Evolutionary conservation across 2,113 vertebrate species (phyloP).

Genomic region (Campylomormyrus tamandua): DNA sequence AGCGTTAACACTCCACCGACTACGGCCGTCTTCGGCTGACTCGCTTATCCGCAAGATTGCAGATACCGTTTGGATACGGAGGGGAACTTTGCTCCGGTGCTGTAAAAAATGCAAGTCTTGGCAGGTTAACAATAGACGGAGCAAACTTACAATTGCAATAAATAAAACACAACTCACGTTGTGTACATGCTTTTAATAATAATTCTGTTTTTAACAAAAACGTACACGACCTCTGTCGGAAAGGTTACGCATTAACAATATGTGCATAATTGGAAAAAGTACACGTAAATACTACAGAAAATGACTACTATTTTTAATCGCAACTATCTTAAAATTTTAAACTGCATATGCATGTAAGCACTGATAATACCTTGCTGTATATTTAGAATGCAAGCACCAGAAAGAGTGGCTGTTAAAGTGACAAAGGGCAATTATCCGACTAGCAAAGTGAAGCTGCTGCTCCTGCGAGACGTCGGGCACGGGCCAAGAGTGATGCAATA

Average conservation of each 20-base stretch:
- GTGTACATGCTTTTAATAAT: not conserved
- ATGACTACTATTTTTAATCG: not conserved
- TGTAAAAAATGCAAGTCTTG: conserved; percentile 77
- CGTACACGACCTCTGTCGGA: not conserved
- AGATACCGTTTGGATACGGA: conserved; percentile 65
- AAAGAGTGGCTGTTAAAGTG: conserved; percentile 49
- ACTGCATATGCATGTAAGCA: not conserved
- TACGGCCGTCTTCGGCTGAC: conserved; percentile 46
- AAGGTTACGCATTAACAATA: not conserved
- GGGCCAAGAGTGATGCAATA: not conserved
- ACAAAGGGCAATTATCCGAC: conserved; percentile 47
- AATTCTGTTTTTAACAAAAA: not conserved
- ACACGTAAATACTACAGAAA: not conserved
- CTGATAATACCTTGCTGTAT: conserved; percentile 49
- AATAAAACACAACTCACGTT: conserved; percentile 28
- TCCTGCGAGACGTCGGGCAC: conserved; percentile 32
- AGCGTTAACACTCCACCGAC: not conserved
- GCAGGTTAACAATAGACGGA: conserved; percentile 61
- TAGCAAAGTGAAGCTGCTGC: conserved; percentile 38
- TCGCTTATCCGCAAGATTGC: conserved; percentile 66
- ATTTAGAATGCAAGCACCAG: conserved; percentile 51
- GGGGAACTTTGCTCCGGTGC: conserved; percentile 68
- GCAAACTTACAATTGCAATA: conserved; percentile 36
- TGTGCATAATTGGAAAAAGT: not conserved
- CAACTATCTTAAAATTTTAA: not conserved